Conservation (phyloP, 2,888 invertebrate species). For the Oxyteleia sp. region DNA sequence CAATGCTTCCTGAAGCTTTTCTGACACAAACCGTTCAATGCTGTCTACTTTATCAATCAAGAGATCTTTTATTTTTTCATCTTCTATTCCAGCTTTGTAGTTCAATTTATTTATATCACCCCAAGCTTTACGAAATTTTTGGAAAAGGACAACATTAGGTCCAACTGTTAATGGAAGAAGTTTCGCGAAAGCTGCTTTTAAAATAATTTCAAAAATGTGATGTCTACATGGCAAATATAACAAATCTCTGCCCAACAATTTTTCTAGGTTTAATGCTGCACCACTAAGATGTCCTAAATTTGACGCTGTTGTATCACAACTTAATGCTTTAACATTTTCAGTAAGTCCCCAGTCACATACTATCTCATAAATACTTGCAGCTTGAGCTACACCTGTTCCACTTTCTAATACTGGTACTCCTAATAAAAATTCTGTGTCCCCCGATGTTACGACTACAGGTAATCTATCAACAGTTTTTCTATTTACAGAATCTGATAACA, state of each 20-base stretch:
- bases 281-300: conserved; percentile 75
- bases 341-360: conserved; percentile 44
- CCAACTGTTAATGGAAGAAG: conserved; percentile 31
- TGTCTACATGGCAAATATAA: conserved; percentile 65
- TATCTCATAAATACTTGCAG: conserved; percentile 35
- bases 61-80: conserved; percentile 35
- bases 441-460: conserved; percentile 30
- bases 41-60: conserved; percentile 37
- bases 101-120: conserved; percentile 24
- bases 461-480: conserved; percentile 44
- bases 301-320: conserved; percentile 75
- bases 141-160: conserved; percentile 47
- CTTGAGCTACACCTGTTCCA: conserved; percentile 56
- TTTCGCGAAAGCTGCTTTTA: conserved; percentile 43
- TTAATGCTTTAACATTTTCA: conserved; percentile 51
- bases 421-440: conserved; percentile 40
- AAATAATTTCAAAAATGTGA: conserved; percentile 45
- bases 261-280: conserved; percentile 73
- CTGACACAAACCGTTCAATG: too few species aligned
- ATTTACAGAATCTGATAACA: conserved; percentile 33
- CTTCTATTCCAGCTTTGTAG: conserved; percentile 37
- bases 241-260: conserved; percentile 66
- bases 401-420: conserved; percentile 47
- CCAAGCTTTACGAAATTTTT: conserved; percentile 42
- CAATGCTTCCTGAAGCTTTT: too few species aligned